Percentiles rank a stretch among this genome's conserved stretches.
These are phyloP conservation scores for Magallana ariakensis DNA, from an alignment of 1,140 invertebrate genomes.

Conservation along the genomic window DNA sequence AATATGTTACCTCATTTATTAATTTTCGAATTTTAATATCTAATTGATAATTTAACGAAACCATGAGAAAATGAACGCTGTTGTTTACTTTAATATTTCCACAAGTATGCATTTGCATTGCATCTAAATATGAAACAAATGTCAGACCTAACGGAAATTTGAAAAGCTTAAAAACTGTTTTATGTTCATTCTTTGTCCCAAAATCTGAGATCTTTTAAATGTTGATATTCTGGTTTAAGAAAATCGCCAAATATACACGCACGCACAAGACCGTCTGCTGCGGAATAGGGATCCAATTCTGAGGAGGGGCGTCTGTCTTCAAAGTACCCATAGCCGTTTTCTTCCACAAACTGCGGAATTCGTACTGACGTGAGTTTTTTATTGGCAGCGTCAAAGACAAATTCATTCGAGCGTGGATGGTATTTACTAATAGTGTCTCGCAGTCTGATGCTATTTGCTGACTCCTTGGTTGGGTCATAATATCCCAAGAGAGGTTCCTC, in stretches of 20 bases:
- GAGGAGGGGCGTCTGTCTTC: slow-evolving; percentile 95
- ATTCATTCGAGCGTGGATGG: slow-evolving; percentile 72
- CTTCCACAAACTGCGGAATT: slow-evolving; percentile 84
- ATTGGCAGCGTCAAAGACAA: slow-evolving; percentile 79
- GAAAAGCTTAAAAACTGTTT: too few relatives aligned
- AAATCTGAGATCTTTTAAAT: neutral
- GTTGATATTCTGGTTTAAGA: neutral
- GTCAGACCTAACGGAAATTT: too few relatives aligned
- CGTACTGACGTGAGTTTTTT: slow-evolving; percentile 77
- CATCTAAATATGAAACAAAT: too few relatives aligned
- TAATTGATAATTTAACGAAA: too few relatives aligned
- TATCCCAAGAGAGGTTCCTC: slow-evolving; percentile 89
- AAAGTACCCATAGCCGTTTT: slow-evolving; percentile 93
- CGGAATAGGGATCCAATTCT: slow-evolving; percentile 93
- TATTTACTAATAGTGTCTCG: slow-evolving; percentile 75
- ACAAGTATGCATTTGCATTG: too few relatives aligned
- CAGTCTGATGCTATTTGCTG: slow-evolving; percentile 79
- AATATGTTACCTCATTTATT: too few relatives aligned
- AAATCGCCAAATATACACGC: slow-evolving; percentile 79
- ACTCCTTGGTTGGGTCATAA: slow-evolving; percentile 87
- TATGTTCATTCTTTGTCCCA: too few relatives aligned
- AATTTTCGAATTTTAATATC: too few relatives aligned
- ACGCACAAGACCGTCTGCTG: slow-evolving; percentile 71
- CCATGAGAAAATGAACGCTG: too few relatives aligned
- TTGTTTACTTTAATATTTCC: too few relatives aligned